Conservation (phyloP, 2,888 invertebrate species). For the Brachyptera putata region DNA sequence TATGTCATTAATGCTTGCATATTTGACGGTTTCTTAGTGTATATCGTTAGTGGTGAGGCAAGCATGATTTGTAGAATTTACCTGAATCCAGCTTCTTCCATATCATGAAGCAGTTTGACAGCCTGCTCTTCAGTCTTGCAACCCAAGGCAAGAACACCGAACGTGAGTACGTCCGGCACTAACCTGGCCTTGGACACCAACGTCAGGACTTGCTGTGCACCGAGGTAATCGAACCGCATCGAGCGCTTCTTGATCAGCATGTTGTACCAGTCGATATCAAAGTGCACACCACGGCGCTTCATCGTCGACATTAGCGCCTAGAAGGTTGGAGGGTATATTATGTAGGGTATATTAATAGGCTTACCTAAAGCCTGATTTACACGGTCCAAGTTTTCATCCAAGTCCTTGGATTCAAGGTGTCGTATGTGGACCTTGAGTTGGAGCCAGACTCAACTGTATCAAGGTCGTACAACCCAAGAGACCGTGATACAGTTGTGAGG, state of each 20-base stretch:
- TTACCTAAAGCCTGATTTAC: no score
- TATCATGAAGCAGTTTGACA: slow-evolving; percentile 60
- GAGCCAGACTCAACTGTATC: no score
- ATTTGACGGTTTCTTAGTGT: no score
- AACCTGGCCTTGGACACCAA: slow-evolving; percentile 50
- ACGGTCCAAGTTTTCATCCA: no score
- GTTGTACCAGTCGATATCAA: slow-evolving; percentile 82
- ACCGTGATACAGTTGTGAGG: no score
- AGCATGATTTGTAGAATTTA: no score
- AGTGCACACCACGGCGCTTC: slow-evolving; percentile 53
- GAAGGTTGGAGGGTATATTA: slow-evolving; percentile 29
- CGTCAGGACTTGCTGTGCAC: slow-evolving; percentile 54
- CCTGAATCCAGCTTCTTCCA: slow-evolving; percentile 64
- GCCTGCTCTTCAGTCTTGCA: slow-evolving; percentile 64
- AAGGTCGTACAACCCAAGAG: no score
- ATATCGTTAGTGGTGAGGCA: no score
- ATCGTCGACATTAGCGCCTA: slow-evolving; percentile 58
- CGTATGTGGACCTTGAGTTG: no score
- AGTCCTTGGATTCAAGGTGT: no score
- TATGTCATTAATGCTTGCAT: no score
- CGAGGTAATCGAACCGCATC: slow-evolving; percentile 61
- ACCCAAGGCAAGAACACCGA: slow-evolving; percentile 77
- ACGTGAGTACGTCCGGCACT: slow-evolving; percentile 73
- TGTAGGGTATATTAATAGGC: no score
- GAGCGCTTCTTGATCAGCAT: slow-evolving; percentile 78